Conservation (phyloP, 1,140 invertebrate genomes). For the Macrobrachium nipponense region DNA sequence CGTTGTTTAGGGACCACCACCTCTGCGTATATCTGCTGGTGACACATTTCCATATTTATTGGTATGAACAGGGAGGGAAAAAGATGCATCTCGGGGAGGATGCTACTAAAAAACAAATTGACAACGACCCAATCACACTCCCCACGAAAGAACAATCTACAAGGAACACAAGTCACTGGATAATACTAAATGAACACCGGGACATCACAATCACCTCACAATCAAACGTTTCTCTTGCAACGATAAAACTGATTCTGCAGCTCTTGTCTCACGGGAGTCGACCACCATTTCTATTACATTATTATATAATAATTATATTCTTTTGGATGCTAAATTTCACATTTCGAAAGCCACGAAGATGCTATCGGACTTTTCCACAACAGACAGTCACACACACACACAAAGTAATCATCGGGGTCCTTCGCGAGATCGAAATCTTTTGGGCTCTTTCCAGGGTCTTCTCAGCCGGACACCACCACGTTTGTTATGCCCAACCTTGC, state of each 20-base stretch:
- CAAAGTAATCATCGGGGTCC: background rate
- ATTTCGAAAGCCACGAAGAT: background rate
- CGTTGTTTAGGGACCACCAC: background rate
- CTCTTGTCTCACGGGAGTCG: background rate
- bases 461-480: slow-evolving; percentile 21
- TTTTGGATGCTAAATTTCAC: too few relatives aligned
- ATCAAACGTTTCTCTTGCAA: slow-evolving; percentile 54
- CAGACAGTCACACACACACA: slow-evolving; percentile 3
- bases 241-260: background rate
- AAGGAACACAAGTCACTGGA: background rate
- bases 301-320: too few relatives aligned
- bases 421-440: background rate
- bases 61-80: too few relatives aligned
- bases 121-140: too few relatives aligned
- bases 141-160: background rate
- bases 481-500: slow-evolving; percentile 58
- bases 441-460: background rate
- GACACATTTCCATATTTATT: background rate
- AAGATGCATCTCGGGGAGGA: background rate
- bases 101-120: too few relatives aligned
- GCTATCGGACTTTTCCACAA: background rate
- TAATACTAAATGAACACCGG: too few relatives aligned
- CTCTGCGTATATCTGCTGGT: background rate
- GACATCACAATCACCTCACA: background rate
- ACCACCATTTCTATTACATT: background rate